Conservation (phyloP, 2,888 invertebrate species). For the Poecilus cupreus region DNA sequence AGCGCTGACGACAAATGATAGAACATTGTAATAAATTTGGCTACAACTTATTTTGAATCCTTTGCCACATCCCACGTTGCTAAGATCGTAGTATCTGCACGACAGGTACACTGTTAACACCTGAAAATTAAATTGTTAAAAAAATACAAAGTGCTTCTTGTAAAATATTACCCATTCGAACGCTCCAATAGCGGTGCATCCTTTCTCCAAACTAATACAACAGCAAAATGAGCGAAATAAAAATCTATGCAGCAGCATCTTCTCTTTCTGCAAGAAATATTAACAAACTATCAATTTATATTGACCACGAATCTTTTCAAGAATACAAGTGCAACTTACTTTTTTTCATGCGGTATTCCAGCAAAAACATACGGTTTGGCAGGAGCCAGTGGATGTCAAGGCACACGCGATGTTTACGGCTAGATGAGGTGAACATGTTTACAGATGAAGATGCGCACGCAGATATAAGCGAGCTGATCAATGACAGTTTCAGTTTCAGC, state of each 20-base stretch:
- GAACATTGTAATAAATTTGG: conserved; percentile 47
- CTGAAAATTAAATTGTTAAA: not conserved
- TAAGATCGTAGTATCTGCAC: conserved; percentile 45
- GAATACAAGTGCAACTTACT: not conserved
- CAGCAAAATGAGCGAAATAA: conserved; percentile 46
- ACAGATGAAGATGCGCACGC: conserved; percentile 53
- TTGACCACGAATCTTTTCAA: too few relatives aligned
- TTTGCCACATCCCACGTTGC: conserved; percentile 28
- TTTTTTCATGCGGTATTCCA: conserved; percentile 16
- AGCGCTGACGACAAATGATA: conserved; percentile 48
- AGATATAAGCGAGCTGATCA: conserved; percentile 30
- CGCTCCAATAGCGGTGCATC: conserved; percentile 44
- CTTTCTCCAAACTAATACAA: conserved; percentile 46
- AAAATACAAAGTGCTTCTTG: not conserved
- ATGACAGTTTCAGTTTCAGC: conserved; percentile 46
- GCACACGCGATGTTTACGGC: conserved; percentile 41
- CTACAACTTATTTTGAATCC: conserved; percentile 50
- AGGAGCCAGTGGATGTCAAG: not conserved
- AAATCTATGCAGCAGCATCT: conserved; percentile 43
- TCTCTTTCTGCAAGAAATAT: conserved; percentile 4
- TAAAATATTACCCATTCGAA: conserved; percentile 53
- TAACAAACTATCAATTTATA: not conserved
- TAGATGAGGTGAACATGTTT: conserved; percentile 22
- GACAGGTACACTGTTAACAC: conserved; percentile 48
- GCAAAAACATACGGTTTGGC: conserved; percentile 38